Percentiles rank a stretch among this genome's conserved stretches.
These are phyloP conservation scores for honey bee (Apis mellifera) DNA, from an alignment of 1,140 invertebrate genomes.

Conservation along the genomic window DNA sequence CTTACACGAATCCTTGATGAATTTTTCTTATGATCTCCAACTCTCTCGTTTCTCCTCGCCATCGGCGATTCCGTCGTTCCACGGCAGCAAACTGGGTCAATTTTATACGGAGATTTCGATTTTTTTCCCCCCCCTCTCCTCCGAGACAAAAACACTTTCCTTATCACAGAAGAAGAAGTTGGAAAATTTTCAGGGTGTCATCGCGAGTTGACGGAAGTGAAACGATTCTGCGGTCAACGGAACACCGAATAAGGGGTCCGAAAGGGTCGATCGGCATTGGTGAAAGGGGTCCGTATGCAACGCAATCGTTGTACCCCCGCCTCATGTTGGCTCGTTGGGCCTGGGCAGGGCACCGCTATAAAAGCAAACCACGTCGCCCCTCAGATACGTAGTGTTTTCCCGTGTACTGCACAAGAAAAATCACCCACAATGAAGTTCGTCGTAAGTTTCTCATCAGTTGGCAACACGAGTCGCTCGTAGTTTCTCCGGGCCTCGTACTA, in stretches of 20 bases:
- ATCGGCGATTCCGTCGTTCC: not conserved
- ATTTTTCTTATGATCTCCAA: conserved; percentile 5
- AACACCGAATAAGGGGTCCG: conserved; percentile 69
- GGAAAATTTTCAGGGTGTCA: conserved; percentile 15
- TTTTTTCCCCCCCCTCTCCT: too few species aligned
- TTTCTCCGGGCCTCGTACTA: too few species aligned
- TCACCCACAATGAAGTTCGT: conserved; percentile 78
- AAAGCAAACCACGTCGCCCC: conserved; percentile 79
- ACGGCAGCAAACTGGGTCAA: conserved; percentile 16
- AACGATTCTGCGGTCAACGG: conserved; percentile 13
- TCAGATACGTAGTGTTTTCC: conserved; percentile 77
- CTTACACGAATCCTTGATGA: not conserved
- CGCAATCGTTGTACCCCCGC: conserved; percentile 73
- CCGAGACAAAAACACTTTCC: not conserved
- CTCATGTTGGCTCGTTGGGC: conserved; percentile 70
- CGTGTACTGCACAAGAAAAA: conserved; percentile 77
- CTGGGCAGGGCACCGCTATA: conserved; percentile 79
- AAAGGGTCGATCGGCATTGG: conserved; percentile 71
- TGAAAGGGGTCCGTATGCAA: conserved; percentile 76
- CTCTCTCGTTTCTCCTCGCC: not conserved
- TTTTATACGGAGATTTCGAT: not conserved
- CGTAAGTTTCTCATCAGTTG: conserved; percentile 72
- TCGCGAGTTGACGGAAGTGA: conserved; percentile 35
- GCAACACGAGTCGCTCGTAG: conserved; percentile 2
- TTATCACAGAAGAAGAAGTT: not conserved